Conservation (phyloP, 2,797 vertebrate genomes). For the Fratercula arctica region DNA sequence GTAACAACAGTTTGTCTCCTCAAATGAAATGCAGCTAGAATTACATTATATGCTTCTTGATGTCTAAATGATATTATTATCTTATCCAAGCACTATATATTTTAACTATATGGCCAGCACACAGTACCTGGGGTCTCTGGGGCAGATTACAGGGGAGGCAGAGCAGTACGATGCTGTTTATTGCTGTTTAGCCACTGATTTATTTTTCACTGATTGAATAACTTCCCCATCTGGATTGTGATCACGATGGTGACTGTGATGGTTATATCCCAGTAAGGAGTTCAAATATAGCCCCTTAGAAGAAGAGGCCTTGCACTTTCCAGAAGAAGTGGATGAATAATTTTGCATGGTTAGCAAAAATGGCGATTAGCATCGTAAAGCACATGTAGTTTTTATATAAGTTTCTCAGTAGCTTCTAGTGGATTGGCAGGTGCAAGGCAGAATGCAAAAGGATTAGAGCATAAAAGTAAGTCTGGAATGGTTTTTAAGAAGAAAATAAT, state of each 20-base stretch:
- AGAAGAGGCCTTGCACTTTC: background rate
- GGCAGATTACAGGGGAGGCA: background rate
- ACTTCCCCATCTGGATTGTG: background rate
- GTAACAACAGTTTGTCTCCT: background rate
- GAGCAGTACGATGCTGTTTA: background rate
- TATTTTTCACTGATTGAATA: constrained; percentile 24
- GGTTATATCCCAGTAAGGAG: background rate
- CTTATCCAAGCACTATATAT: background rate
- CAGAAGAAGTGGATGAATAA: background rate
- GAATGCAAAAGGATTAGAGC: constrained; percentile 5
- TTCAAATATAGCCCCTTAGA: constrained; percentile 5
- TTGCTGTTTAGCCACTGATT: background rate
- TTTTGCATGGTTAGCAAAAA: background rate
- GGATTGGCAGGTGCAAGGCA: constrained; percentile 18
- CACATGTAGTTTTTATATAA: background rate
- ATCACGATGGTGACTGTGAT: background rate
- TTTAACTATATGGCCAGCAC: background rate
- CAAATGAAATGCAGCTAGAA: background rate
- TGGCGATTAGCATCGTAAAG: background rate
- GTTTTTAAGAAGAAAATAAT: constrained; percentile 11
- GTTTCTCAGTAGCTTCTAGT: background rate
- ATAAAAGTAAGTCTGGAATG: background rate
- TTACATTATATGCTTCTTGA: background rate
- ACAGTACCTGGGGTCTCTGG: background rate
- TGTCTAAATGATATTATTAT: background rate